phyloP scores from a whole-genome alignment of 2,888 invertebrate genomes.

The Amiota communis region DNA sequence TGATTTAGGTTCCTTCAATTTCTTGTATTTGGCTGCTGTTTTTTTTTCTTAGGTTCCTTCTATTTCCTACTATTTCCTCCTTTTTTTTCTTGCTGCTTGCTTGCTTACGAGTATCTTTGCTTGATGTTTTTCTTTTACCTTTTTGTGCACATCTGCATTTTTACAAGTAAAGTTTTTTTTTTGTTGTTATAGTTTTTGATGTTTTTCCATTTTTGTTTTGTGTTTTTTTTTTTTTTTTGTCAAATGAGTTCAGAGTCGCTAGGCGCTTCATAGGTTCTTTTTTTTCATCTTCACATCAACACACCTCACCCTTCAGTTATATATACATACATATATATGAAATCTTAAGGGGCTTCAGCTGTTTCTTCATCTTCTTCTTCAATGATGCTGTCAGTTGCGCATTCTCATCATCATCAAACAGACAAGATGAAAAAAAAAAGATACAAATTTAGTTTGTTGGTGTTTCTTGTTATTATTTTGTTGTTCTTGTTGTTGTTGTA shows the following conservation, averaged over 20 bases:
- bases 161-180: background rate
- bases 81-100: too few relatives aligned
- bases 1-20: too few relatives aligned
- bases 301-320: too few relatives aligned
- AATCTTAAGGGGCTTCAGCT: background rate
- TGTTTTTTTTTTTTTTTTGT: conserved; percentile 5
- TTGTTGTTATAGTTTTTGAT: background rate
- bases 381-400: conserved; percentile 20
- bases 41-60: too few relatives aligned
- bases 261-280: too few relatives aligned
- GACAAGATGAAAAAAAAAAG: background rate
- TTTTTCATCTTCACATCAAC: too few relatives aligned
- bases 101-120: too few relatives aligned
- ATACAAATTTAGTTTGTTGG: too few relatives aligned
- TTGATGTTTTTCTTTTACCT: background rate
- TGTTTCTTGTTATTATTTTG: background rate
- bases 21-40: too few relatives aligned
- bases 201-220: background rate
- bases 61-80: too few relatives aligned
- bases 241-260: too few relatives aligned
- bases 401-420: conserved; percentile 19
- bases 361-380: background rate
- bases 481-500: background rate
- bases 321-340: too few relatives aligned
- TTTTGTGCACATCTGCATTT: conserved; percentile 2